These are phyloP conservation scores for Linurgus olivaceus DNA, from an alignment of 2,797 vertebrate genomes.

Conservation along the genomic window DNA sequence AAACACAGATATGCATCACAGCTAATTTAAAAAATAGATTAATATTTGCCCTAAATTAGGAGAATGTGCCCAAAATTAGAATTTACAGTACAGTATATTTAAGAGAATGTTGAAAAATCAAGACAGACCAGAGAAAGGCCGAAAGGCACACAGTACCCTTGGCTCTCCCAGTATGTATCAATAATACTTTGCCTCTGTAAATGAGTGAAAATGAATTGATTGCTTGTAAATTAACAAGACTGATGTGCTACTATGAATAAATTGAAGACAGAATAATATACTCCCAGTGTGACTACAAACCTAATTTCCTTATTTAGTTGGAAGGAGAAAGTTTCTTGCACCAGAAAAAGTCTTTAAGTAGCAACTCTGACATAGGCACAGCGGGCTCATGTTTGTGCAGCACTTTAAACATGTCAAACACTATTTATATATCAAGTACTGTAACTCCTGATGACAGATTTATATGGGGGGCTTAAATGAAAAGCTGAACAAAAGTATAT, in stretches of 20 bases:
- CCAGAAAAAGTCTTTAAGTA: background rate
- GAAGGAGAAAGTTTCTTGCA: background rate
- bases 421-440: background rate
- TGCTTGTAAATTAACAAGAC: slow-evolving; percentile 25
- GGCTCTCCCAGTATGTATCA: background rate
- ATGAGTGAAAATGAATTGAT: background rate
- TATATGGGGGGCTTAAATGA: background rate
- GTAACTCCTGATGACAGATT: background rate
- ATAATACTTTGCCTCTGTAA: background rate
- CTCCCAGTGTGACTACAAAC: slow-evolving; percentile 31
- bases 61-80: background rate
- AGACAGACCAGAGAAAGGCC: background rate
- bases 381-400: background rate
- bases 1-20: background rate
- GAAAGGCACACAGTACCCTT: background rate
- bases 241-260: slow-evolving; percentile 15
- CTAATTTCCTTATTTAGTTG: slow-evolving; percentile 40
- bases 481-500: background rate
- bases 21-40: background rate
- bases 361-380: background rate
- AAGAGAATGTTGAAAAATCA: background rate
- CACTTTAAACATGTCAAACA: background rate
- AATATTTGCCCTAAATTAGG: background rate
- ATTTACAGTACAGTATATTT: background rate
- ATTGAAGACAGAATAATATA: background rate